Evolutionary conservation across 2,113 vertebrate species (phyloP), one percentile per base, ranked within the genome.

Genomic region (Hypanus sabinus): DNA sequence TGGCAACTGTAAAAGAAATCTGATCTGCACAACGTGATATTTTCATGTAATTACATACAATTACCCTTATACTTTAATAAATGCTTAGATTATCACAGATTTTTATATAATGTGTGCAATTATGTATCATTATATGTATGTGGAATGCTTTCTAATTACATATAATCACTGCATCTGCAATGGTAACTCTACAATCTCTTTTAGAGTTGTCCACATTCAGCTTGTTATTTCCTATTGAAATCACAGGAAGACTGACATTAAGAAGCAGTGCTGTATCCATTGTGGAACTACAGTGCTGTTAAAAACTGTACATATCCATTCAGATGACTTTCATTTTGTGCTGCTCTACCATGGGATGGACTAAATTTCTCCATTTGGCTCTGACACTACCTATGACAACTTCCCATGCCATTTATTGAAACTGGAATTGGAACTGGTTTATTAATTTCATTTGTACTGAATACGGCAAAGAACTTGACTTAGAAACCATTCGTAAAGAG

Each of bases 11-110:
- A 10, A 87, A 87, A 87, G 10, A 87, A 87, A 87, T 60, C 83
- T 30, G 46, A 60, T 60, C 3, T 3, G 57, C 27, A 60, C 57
- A 57, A 85, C 57, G 57, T 87, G 57, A 87, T 87, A 62, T 62
- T 87, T 60, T 10, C 11, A 87, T 27, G 27, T 60, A 87, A 60
- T 87, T 60, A 87, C 55, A 87, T 87, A 60, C 0, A 62, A 87
- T 87, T 87, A 81, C 33, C 9, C 24, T 60, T 87, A 87, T 87
- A 87, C 30, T 87, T 87, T 87, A 60, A 87, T 16, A 87, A 30
- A 87, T 87, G 57, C 55, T 62, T 87, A 60, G 9, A 87, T 57
- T 60, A 30, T 85, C 57, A 60, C 24, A 87, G 22, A 57, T 60
- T 60, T 87, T 87, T 87, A 87, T 60, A 60, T 14, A 87, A 55